Evolutionary conservation across 1,140 invertebrate species (phyloP).

Genomic region (Danaus plexippus): DNA sequence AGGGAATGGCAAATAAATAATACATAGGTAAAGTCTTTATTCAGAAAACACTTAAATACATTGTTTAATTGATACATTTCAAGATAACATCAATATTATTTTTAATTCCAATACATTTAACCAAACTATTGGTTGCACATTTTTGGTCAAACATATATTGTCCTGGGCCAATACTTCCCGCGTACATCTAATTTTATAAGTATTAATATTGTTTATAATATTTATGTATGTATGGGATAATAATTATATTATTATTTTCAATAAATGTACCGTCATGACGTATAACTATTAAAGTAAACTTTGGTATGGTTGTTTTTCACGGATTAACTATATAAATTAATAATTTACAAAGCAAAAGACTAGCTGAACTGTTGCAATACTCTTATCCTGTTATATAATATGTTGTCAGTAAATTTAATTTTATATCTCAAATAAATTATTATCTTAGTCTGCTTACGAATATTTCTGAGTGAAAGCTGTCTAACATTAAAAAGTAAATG

Average conservation of each 20-base stretch:
- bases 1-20: neutral
- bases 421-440: too few relatives aligned
- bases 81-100: slow-evolving; percentile 22
- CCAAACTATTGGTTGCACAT: slow-evolving; percentile 20
- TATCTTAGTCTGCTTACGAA: too few relatives aligned
- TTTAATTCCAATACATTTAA: slow-evolving; percentile 15
- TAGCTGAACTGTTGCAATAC: too few relatives aligned
- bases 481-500: slow-evolving; percentile 15
- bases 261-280: too few relatives aligned
- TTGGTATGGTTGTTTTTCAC: too few relatives aligned
- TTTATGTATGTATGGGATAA: slow-evolving; percentile 4
- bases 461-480: slow-evolving; percentile 1
- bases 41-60: slow-evolving; percentile 26
- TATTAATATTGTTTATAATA: slow-evolving; percentile 12
- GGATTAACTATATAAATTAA: too few relatives aligned
- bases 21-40: slow-evolving; percentile 19
- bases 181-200: slow-evolving; percentile 16
- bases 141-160: slow-evolving; percentile 24
- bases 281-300: too few relatives aligned
- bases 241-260: too few relatives aligned
- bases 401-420: too few relatives aligned
- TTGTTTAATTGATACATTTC: slow-evolving; percentile 21
- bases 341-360: too few relatives aligned
- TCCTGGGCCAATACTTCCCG: slow-evolving; percentile 20
- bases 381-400: too few relatives aligned